These are phyloP conservation scores for Notodonta ziczac DNA, from an alignment of 2,888 invertebrate species.

Conservation along the genomic window DNA sequence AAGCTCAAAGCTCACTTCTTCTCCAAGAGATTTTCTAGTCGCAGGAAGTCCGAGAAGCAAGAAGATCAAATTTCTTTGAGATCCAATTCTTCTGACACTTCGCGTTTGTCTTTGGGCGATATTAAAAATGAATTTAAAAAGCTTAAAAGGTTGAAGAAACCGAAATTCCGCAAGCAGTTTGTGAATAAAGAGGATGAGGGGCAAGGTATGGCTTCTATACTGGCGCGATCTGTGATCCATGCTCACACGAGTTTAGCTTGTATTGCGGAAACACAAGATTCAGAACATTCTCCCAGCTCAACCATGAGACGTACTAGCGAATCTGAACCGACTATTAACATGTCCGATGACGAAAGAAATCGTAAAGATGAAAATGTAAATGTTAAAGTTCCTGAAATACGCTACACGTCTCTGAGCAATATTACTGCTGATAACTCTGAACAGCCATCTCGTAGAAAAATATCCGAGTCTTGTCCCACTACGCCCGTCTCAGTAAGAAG, in stretches of 20 bases:
- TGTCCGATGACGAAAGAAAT: conserved; percentile 57
- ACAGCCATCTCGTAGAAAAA: conserved; percentile 52
- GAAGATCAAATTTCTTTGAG: conserved; percentile 81
- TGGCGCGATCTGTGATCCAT: conserved; percentile 87
- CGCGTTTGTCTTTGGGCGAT: conserved; percentile 72
- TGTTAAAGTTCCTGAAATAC: conserved; percentile 60
- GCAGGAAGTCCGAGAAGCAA: conserved; percentile 80
- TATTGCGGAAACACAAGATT: conserved; percentile 83
- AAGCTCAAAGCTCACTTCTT: conserved; percentile 86
- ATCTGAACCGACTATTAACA: conserved; percentile 66
- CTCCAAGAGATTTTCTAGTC: conserved; percentile 85
- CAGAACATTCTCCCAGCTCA: conserved; percentile 71
- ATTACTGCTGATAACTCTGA: conserved; percentile 52
- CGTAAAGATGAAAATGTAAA: conserved; percentile 32
- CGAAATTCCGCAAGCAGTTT: conserved; percentile 63
- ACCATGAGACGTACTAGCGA: conserved; percentile 72
- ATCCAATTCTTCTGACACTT: conserved; percentile 79
- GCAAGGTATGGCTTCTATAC: conserved; percentile 86
- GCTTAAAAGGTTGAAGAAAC: conserved; percentile 72
- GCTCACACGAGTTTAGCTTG: conserved; percentile 84
- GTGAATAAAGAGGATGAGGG: conserved; percentile 75
- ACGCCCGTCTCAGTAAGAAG: conserved; percentile 67
- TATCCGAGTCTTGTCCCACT: conserved; percentile 77
- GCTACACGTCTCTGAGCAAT: conserved; percentile 69
- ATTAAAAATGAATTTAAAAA: conserved; percentile 74